Evolutionary conservation across 2,113 vertebrate genomes (phyloP).

Genomic region (Ictidomys tridecemlineatus): DNA sequence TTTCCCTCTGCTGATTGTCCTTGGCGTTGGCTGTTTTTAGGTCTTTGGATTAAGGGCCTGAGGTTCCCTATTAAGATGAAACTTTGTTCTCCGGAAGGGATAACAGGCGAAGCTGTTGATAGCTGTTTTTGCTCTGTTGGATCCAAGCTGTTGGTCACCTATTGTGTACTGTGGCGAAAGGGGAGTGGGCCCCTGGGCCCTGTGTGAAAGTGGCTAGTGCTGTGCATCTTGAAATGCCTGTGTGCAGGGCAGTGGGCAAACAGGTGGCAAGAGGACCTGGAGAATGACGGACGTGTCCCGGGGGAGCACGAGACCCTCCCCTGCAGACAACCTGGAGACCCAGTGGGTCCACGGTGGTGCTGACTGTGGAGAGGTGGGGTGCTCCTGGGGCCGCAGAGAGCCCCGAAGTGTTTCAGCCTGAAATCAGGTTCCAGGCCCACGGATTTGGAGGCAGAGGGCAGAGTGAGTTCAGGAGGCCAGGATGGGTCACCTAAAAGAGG

Average conservation of each 20-base stretch:
- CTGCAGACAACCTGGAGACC: neutral
- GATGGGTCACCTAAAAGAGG: accelerated
- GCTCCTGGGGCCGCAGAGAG: neutral
- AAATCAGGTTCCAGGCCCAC: neutral
- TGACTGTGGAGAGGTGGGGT: too few species aligned
- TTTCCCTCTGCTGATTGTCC: neutral
- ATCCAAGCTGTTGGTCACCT: neutral
- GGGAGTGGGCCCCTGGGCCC: neutral
- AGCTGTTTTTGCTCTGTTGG: neutral
- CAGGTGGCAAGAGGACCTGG: neutral
- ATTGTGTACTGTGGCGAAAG: accelerated
- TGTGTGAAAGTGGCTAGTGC: accelerated
- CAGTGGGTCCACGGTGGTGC: neutral
- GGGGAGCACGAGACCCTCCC: too few species aligned
- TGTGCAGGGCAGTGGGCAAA: accelerated
- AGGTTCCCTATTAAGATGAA: neutral
- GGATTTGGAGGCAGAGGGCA: neutral
- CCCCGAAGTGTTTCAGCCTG: neutral
- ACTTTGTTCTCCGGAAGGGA: neutral
- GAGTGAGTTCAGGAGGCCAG: neutral
- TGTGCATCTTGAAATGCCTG: accelerated
- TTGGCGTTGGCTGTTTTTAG: neutral
- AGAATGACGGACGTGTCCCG: neutral
- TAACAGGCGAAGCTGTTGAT: neutral
- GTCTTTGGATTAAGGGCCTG: neutral